Percentiles rank a stretch among this genome's conserved stretches.
phyloP scores from a whole-genome alignment of 2,888 invertebrate genomes.

The Agonum fuliginosum region DNA sequence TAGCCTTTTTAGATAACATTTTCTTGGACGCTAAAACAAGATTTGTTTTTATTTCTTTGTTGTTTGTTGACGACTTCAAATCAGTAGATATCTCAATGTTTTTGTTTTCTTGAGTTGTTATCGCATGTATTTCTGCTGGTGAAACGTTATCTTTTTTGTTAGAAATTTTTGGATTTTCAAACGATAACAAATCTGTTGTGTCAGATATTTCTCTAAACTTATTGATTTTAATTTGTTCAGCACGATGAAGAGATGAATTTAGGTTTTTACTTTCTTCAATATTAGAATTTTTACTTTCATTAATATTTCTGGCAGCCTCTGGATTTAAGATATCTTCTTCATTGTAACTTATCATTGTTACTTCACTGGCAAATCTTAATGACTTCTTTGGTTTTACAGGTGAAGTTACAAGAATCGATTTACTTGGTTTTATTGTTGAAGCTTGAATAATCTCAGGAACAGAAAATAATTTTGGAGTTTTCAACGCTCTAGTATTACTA shows the following conservation, averaged over 20 bases:
- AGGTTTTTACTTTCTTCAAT: not conserved
- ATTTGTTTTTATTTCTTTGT: not conserved
- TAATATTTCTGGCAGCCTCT: not conserved
- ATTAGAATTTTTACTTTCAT: not conserved
- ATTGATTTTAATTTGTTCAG: slow-evolving; percentile 5
- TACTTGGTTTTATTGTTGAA: not conserved
- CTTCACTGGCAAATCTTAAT: not conserved
- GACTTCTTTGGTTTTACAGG: slow-evolving; percentile 5
- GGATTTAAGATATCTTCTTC: not conserved
- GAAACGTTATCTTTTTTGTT: too few relatives aligned
- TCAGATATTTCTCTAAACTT: slow-evolving; percentile 11
- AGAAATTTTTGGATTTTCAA: too few relatives aligned
- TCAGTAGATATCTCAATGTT: too few relatives aligned
- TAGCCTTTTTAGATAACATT: slow-evolving; percentile 12
- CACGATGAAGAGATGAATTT: not conserved
- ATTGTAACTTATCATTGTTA: not conserved
- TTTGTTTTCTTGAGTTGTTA: too few relatives aligned
- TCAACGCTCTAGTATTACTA: not conserved
- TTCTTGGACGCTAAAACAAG: not conserved
- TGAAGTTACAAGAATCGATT: not conserved
- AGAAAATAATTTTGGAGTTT: slow-evolving; percentile 14
- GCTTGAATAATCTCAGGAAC: not conserved
- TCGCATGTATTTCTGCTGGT: too few relatives aligned
- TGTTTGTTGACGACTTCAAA: too few relatives aligned
- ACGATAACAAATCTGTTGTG: not conserved